Evolutionary conservation across 53 echinoderm and acorn worm species (phyloP), one percentile per base, ranked within the genome.

Genomic region (Echinarachnius parma): DNA sequence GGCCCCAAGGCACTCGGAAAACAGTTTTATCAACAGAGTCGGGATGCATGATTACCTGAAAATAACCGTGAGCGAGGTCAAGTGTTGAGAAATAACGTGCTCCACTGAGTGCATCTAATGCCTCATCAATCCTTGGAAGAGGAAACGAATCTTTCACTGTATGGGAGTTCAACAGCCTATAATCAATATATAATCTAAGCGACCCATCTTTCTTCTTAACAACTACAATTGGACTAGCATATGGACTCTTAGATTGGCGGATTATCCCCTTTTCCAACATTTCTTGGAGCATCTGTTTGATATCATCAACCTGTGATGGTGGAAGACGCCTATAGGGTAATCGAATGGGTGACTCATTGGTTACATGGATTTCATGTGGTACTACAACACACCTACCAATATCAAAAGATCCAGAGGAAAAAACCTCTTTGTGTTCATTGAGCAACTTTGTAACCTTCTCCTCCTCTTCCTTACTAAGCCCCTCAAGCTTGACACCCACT

Each of bases 71-170:
- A 0, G 86, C 59, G 3, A 85, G 46, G 57, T 86, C 86, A 1
- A 86, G 34, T 1, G 81, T 59, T 2, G 87, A 65, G 20, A 86
- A 86, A 27, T 36, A 61, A 2, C n/a, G 33, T 0, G 87, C 61
- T 13, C 87, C 87, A 28, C 61, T 36, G 44, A 81, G 33, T 2
- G 62, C 77, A 22, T 82, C 78, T 24, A 87, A 28, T 4, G 78
- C 72, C 31, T 87, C 87, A 16, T 87, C 87, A n/a, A 87, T 82
- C 21, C 87, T 60, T 0, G 87, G 87, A 0, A 85, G 33, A 22
- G 85, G 85, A 22, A 79, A 85, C 2, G 78, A 77, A 20, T 84
- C 84, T 28, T 46, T 78, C 19, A 32, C 2, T 2, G 37, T 78
- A 4, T 37, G 48, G 1, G 24, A 60, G 46, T 83, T 83, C 9